A percentile compares a stretch with the other conserved stretches of the same genome.
These are phyloP conservation scores for Panonychus citri DNA, from an alignment of 1,140 invertebrate genomes.

Conservation along the genomic window DNA sequence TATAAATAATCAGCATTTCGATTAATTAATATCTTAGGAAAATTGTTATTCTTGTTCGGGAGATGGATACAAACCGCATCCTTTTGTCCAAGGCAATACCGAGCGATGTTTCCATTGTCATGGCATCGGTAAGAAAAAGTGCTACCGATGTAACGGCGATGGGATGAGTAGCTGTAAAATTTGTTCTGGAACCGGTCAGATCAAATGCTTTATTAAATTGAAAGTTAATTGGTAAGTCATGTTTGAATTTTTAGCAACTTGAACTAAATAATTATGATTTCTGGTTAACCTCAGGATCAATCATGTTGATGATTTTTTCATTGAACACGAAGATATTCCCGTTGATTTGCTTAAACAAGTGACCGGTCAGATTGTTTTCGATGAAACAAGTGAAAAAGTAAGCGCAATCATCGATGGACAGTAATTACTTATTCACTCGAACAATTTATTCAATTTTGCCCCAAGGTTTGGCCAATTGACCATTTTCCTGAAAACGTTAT, in stretches of 20 bases:
- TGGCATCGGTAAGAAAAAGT: conserved; percentile 18
- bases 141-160: conserved; percentile 26
- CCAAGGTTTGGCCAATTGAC: too few relatives aligned
- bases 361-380: conserved; percentile 28
- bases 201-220: conserved; percentile 28
- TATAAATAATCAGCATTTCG: too few relatives aligned
- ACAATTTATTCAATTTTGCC: too few relatives aligned
- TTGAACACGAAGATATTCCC: conserved; percentile 26
- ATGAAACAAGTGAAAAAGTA: conserved; percentile 25
- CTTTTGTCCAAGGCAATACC: conserved; percentile 16
- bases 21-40: too few relatives aligned
- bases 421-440: too few relatives aligned
- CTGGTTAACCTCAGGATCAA: conserved; percentile 10
- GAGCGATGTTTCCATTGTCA: conserved; percentile 27
- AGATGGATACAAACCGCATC: conserved; percentile 19
- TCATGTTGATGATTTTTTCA: conserved; percentile 22
- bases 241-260: neutral
- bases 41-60: conserved; percentile 22
- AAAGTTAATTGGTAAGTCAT: conserved; percentile 27
- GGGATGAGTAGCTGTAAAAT: conserved; percentile 25
- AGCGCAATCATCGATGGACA: neutral
- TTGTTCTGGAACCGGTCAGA: conserved; percentile 27
- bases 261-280: neutral
- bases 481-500: too few relatives aligned
- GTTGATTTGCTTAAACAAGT: conserved; percentile 27